Evolutionary conservation across 2,113 vertebrate genomes (phyloP), one percentile per base, ranked within the genome.

Genomic region (Egretta garzetta): DNA sequence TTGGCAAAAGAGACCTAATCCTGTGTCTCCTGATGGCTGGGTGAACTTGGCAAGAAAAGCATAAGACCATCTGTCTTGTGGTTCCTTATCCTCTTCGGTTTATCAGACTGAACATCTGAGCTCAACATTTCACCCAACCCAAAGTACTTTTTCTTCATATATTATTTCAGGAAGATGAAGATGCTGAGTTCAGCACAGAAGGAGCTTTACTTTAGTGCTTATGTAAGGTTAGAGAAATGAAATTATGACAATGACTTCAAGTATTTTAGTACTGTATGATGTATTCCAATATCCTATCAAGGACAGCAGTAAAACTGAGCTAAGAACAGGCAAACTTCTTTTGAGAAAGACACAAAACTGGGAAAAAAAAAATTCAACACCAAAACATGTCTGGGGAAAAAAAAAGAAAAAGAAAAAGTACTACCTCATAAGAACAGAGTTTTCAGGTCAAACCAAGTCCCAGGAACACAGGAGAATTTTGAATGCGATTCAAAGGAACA

Each of bases 61-160:
- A 14, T 26, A 23, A 67, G 45, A 53, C 96, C 96, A 95, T 97
- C 96, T 97, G 96, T 66, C 88, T n/a, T 66, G 64, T 53, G 82
- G 52, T 62, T 94, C 88, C 74, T 58, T 41, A 74, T n/a, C 91
- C 75, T 95, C 94, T 55, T 49, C 79, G 27, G 71, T 37, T 49
- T 14, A 18, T 45, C 80, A 85, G 63, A 33, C 75, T 64, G 52
- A 89, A 58, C 41, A 35, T 41, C 30, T 55, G 50, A 91, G 71
- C 95, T 88, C 72, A 35, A 5, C 35, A 63, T 39, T 70, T 53
- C 59, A 81, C 39, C 66, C 89, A 73, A 76, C 41, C 39, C 32
- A 2, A 33, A 58, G 28, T 14, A 19, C 10, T 75, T 60, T 26
- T 53, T 23, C 18, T 30, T 67, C 74, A 4, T 1, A 4, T 9